These are phyloP conservation scores for Hypomecis atomaria DNA, from an alignment of 2,888 invertebrate genomes.

Conservation along the genomic window DNA sequence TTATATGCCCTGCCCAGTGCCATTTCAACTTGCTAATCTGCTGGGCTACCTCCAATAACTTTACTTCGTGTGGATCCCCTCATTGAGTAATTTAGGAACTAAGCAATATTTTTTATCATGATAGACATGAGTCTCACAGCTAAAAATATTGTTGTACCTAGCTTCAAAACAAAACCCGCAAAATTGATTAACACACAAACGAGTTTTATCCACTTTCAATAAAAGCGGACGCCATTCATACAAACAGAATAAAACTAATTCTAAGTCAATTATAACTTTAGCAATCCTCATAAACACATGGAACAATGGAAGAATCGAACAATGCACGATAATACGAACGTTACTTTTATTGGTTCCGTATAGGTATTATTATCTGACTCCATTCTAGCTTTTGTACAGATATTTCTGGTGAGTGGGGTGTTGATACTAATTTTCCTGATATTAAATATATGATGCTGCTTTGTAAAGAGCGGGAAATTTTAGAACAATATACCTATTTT, in stretches of 20 bases:
- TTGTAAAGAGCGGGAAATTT: too few relatives aligned
- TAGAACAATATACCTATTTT: too few relatives aligned
- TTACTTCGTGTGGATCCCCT: too few relatives aligned
- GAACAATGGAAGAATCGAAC: conserved; percentile 41
- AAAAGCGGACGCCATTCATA: conserved; percentile 25
- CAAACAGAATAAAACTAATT: conserved; percentile 43
- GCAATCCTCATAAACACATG: conserved; percentile 40
- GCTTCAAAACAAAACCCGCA: conserved; percentile 3
- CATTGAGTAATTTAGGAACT: too few relatives aligned
- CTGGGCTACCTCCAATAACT: too few relatives aligned
- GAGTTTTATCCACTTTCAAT: conserved; percentile 30
- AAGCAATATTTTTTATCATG: too few relatives aligned
- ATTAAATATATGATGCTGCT: neutral
- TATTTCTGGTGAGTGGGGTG: neutral
- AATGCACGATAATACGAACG: conserved; percentile 41
- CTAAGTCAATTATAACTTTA: conserved; percentile 45
- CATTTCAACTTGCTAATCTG: too few relatives aligned
- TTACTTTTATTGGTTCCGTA: conserved; percentile 42
- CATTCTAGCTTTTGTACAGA: conserved; percentile 6
- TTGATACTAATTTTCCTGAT: conserved; percentile 1
- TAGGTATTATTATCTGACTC: conserved; percentile 18
- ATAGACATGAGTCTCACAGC: too few relatives aligned
- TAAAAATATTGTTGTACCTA: too few relatives aligned
- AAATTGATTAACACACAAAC: conserved; percentile 19
- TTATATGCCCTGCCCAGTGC: too few relatives aligned